Percentiles rank a stretch among this genome's conserved stretches.
phyloP scores from a whole-genome alignment of 2,797 vertebrate genomes.

The Anguilla megastoma region DNA sequence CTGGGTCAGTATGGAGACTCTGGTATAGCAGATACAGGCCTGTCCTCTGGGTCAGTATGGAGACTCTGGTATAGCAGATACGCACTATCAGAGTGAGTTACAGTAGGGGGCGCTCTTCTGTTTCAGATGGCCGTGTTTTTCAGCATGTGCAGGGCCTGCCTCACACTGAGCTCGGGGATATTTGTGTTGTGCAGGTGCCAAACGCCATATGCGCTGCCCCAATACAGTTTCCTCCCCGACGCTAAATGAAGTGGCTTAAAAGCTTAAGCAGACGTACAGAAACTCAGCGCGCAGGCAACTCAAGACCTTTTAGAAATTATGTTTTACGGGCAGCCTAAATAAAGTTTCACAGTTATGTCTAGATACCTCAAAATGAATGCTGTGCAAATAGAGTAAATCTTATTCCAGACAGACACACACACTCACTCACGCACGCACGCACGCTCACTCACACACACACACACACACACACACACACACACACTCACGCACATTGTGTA shows the following conservation, averaged over 20 bases:
- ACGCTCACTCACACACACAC: not conserved
- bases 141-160: conserved; percentile 39
- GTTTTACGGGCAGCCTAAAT: not conserved
- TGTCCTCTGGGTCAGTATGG: not conserved
- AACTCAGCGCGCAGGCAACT: not conserved
- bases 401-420: not conserved
- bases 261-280: not conserved
- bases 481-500: too few relatives aligned
- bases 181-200: conserved; percentile 55
- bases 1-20: too few relatives aligned
- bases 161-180: conserved; percentile 46
- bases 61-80: not conserved
- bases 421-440: not conserved
- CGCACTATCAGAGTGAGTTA: conserved; percentile 26
- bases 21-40: too few relatives aligned
- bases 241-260: conserved; percentile 9
- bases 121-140: conserved; percentile 31
- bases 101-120: conserved; percentile 11
- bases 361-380: not conserved
- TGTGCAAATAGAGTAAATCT: not conserved
- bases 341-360: not conserved
- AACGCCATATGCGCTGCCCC: conserved; percentile 50
- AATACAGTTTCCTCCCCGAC: conserved; percentile 51
- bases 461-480: not conserved
- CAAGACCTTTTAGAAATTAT: not conserved